These are phyloP conservation scores for Helogale parvula DNA, from an alignment of 2,113 vertebrate species.

Conservation along the genomic window DNA sequence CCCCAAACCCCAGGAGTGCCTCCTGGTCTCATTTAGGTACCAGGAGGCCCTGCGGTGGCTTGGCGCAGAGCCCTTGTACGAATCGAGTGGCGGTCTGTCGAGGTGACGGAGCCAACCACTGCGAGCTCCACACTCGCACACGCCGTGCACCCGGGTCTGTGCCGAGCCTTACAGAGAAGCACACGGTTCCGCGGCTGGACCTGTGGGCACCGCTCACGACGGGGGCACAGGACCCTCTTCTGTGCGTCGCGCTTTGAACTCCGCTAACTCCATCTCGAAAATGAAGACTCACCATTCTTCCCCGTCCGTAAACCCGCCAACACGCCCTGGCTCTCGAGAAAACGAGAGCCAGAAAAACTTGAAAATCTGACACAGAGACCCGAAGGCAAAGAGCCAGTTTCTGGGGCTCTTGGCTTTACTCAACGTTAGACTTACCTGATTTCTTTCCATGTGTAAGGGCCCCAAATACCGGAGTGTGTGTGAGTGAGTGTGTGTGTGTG, in stretches of 20 bases:
- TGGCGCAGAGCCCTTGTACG: not conserved
- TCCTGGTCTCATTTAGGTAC: not conserved
- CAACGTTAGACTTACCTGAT: not conserved
- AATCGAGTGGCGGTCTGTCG: not conserved
- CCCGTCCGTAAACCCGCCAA: not conserved
- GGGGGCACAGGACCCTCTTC: not conserved
- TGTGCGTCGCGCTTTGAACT: not conserved
- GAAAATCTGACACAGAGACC: conserved; percentile 46
- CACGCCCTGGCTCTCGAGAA: not conserved
- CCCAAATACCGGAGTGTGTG: not conserved
- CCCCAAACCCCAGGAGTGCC: not conserved
- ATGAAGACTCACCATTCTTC: conserved; percentile 10
- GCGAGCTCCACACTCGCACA: not conserved
- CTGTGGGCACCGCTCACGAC: not conserved
- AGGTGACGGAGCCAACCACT: not conserved
- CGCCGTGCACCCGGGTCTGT: not conserved
- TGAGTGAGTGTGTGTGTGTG: no score
- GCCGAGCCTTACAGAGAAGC: conserved; percentile 5
- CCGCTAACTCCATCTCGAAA: not conserved
- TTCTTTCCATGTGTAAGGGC: not conserved
- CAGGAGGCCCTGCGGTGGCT: not conserved
- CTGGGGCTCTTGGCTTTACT: not conserved
- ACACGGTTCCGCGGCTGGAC: not conserved
- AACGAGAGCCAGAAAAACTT: conserved; percentile 51
- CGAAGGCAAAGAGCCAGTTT: conserved; percentile 40